These are phyloP conservation scores for Stichodactyla mertensii DNA, from an alignment of 64 coral and sea anemone species.

Conservation along the genomic window DNA sequence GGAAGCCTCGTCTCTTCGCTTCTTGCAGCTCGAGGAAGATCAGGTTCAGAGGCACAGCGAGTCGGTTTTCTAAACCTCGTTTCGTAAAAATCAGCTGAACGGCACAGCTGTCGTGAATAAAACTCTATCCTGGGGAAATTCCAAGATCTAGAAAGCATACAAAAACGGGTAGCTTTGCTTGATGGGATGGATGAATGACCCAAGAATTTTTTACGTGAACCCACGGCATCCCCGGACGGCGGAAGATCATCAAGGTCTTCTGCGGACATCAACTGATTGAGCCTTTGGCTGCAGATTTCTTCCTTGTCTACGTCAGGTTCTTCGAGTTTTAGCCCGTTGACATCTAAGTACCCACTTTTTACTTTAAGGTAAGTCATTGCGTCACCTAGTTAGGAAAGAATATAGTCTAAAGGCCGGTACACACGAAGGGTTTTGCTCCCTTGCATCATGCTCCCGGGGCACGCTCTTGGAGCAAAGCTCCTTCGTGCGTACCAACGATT, in stretches of 20 bases:
- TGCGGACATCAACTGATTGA: not conserved
- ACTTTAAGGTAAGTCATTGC: conserved; percentile 15
- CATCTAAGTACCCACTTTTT: not conserved
- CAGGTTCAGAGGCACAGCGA: not conserved
- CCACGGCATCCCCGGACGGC: not conserved
- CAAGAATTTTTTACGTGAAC: not conserved
- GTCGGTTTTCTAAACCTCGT: not conserved
- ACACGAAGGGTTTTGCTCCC: too few relatives aligned
- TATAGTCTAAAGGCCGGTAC: too few relatives aligned
- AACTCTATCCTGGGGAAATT: not conserved
- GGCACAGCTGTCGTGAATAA: not conserved
- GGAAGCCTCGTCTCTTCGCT: not conserved
- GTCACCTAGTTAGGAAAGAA: not conserved
- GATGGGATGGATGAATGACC: not conserved
- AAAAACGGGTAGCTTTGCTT: conserved; percentile 18
- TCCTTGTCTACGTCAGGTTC: not conserved
- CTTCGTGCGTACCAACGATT: too few relatives aligned
- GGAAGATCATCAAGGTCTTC: not conserved
- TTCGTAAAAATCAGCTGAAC: conserved; percentile 17
- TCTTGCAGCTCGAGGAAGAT: not conserved
- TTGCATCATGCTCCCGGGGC: too few relatives aligned
- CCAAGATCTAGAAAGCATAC: not conserved
- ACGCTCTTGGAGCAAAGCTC: too few relatives aligned
- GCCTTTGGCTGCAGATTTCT: not conserved
- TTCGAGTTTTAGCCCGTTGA: conserved; percentile 1